Base-by-base conservation (phyloP, 2,888 invertebrate genomes). In the Ectobius pallidus region DNA sequence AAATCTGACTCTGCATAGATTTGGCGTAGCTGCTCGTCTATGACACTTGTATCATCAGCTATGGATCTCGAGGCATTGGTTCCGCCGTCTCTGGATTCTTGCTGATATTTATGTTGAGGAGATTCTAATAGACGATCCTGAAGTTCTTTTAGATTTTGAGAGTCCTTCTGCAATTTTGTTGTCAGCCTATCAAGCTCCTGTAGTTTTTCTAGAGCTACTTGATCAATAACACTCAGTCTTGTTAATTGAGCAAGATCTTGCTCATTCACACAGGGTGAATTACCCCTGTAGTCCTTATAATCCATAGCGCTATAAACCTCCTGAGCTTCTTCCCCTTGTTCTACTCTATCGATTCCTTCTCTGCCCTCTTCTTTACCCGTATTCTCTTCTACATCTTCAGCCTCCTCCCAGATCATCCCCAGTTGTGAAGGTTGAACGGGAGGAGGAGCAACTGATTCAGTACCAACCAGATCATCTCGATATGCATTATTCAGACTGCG, bases 381-480 rank as follows among this genome's bases (percentile, higher is more conserved):
- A 44, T 18, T 46, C 55, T 88, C 88, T 75, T 91, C 91, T 30
- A 84, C 83, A 78, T 94, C 93, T 82, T 93, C 93, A 14, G 91
- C 90, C 78, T 92, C 92, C 82, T 94, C 94, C 91, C 94, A 93
- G 78, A 94, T 94, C 91, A 94, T 93, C 75, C 91, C 93, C 77
- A 94, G 84, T 78, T 94, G 92, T 67, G 92, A 92, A 75, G 88
- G 85, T 71, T 91, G 89, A 75, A 90, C 86, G 75, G 88, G 85
- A 72, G 91, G 90, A 76, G 90, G 86, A 18, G 76, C 75, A 25
- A 83, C 73, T 80, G 81, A 70, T 84, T 87, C 86, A 22, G 70
- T 25, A 77, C 87, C 87, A 32, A 90, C 91, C 73, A 92, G 84
- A 80, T 93, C 93, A 77, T 95, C 94, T 69, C 95, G 87, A 82